phyloP scores from a whole-genome alignment of 2,888 invertebrate genomes.

The Diplolepis rosae region DNA sequence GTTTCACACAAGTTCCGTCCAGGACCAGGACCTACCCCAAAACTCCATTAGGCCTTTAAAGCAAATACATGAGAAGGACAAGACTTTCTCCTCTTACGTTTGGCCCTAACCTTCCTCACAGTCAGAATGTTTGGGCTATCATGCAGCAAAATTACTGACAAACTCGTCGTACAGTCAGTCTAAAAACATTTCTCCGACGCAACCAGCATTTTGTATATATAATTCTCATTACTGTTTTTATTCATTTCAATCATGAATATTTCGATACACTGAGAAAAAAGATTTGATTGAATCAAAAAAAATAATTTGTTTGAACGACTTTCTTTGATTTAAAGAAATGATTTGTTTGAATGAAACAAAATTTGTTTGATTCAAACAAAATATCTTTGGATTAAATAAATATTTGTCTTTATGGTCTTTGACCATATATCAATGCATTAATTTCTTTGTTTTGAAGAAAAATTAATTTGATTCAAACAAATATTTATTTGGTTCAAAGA shows the following conservation, averaged over 20 bases:
- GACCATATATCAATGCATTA: too few species aligned
- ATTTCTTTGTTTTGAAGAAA: too few species aligned
- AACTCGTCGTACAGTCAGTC: slow-evolving; percentile 28
- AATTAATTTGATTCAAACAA: too few species aligned
- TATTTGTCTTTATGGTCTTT: too few species aligned
- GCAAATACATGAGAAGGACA: slow-evolving; percentile 52
- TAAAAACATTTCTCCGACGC: neutral
- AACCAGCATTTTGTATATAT: neutral
- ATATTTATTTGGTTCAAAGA: too few species aligned
- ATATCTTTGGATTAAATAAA: too few species aligned
- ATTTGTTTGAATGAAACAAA: too few species aligned
- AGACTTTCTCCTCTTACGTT: slow-evolving; percentile 62
- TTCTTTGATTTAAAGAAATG: too few species aligned
- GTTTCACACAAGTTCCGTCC: slow-evolving; percentile 15
- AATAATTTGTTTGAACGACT: too few species aligned
- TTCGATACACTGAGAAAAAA: too few species aligned
- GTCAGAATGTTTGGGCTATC: slow-evolving; percentile 57
- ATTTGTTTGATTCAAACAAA: too few species aligned
- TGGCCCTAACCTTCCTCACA: slow-evolving; percentile 71
- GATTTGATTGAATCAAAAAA: too few species aligned
- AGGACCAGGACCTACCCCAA: slow-evolving; percentile 69
- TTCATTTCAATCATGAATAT: neutral
- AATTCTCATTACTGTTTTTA: neutral
- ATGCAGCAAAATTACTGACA: slow-evolving; percentile 62
- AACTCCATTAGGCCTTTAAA: slow-evolving; percentile 63